Conservation (phyloP, 2,113 vertebrate genomes). For the Balaenoptera acutorostrata region DNA sequence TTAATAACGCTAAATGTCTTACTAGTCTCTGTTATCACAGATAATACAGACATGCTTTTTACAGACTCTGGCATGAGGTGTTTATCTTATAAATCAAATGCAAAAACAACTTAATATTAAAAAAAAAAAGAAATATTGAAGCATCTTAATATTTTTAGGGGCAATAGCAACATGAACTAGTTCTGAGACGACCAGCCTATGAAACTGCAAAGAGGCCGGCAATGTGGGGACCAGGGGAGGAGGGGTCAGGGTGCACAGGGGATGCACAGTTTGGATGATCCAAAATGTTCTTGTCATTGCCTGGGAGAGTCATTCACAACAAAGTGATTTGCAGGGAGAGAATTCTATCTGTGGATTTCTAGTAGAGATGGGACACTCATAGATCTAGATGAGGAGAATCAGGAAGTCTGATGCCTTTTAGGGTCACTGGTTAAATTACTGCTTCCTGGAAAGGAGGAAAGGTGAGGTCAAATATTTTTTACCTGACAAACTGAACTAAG, state of each 20-base stretch:
- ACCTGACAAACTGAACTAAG: constrained; percentile 3
- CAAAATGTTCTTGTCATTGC: background rate
- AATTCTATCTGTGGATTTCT: background rate
- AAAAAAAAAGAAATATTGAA: background rate
- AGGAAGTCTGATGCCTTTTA: background rate
- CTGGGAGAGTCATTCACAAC: too few relatives aligned
- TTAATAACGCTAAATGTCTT: constrained; percentile 30
- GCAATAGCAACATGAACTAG: background rate
- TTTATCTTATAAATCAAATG: constrained; percentile 23
- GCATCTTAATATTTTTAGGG: background rate
- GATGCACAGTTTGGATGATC: background rate
- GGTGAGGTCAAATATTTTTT: background rate
- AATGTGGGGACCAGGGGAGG: background rate
- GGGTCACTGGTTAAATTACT: background rate
- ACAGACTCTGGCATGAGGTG: background rate
- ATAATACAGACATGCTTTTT: background rate
- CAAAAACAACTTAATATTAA: background rate
- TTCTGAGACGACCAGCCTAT: background rate
- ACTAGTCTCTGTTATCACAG: background rate
- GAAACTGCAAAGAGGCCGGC: background rate
- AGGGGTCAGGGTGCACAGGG: background rate
- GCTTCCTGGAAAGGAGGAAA: constrained; percentile 17
- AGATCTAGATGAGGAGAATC: background rate
- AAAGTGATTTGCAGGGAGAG: background rate
- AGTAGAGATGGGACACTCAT: background rate